phyloP scores from a whole-genome alignment of 2,797 vertebrate species.

The Periophthalmus magnuspinnatus region DNA sequence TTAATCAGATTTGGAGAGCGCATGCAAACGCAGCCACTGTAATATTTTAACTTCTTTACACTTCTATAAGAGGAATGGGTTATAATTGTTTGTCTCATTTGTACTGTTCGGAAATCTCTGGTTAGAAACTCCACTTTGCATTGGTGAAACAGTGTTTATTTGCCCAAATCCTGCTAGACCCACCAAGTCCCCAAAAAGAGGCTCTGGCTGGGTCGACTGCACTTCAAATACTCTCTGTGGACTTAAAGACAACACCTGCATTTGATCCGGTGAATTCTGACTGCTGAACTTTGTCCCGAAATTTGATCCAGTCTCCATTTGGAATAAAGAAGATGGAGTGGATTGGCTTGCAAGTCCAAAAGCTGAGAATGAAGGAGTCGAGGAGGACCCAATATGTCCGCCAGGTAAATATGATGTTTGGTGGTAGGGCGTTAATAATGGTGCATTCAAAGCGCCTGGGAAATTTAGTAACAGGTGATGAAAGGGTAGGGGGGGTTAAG shows the following conservation, averaged over 20 bases:
- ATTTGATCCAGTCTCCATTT: conserved; percentile 10
- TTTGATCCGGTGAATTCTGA: conserved; percentile 20
- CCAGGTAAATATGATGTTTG: conserved; percentile 25
- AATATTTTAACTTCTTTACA: neutral
- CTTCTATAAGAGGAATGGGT: conserved; percentile 57
- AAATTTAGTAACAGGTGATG: conserved; percentile 48
- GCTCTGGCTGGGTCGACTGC: conserved; percentile 28
- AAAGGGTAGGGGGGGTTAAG: conserved; percentile 20
- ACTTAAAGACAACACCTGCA: conserved; percentile 9
- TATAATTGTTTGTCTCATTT: conserved; percentile 26
- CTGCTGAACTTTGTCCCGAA: conserved; percentile 13
- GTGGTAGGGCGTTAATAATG: conserved; percentile 15
- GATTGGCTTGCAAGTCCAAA: conserved; percentile 19
- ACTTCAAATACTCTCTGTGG: conserved; percentile 19
- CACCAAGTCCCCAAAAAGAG: conserved; percentile 2
- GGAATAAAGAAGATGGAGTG: conserved; percentile 13
- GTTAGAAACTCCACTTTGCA: conserved; percentile 3
- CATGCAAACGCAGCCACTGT: too few relatives aligned
- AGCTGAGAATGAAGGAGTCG: neutral
- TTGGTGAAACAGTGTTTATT: conserved; percentile 5
- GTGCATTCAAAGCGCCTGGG: conserved; percentile 60
- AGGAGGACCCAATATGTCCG: conserved; percentile 33
- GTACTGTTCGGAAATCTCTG: conserved; percentile 16
- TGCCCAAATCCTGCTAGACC: conserved; percentile 19
- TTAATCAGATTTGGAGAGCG: too few relatives aligned